Conservation (phyloP, 2,113 vertebrate species). For the Tetraodon nigroviridis region DNA sequence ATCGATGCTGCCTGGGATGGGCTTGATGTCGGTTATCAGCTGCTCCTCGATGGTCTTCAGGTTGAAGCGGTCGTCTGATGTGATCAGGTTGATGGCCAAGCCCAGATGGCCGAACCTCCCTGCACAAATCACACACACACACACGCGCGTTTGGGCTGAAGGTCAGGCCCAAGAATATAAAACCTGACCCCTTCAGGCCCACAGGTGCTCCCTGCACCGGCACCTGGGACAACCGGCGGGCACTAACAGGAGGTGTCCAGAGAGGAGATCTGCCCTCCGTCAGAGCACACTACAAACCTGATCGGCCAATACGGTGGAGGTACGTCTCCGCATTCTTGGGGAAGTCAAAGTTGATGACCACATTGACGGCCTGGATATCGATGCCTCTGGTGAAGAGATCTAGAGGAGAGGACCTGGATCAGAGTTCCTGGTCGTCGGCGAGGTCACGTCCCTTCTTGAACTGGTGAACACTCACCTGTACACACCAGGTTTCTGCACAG, state of each 20-base stretch:
- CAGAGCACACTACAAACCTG: conserved; percentile 51
- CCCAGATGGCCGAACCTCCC: conserved; percentile 72
- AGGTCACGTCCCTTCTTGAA: background rate
- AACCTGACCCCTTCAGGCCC: too few species aligned
- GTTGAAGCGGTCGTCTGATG: conserved; percentile 73
- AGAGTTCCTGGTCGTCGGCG: too few species aligned
- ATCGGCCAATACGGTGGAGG: conserved; percentile 79
- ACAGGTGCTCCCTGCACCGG: background rate
- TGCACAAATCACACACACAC: conserved; percentile 5
- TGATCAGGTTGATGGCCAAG: conserved; percentile 74
- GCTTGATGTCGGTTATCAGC: conserved; percentile 75
- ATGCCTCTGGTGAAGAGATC: conserved; percentile 81
- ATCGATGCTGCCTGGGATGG: conserved; percentile 73
- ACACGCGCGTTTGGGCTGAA: too few species aligned
- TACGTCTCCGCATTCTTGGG: conserved; percentile 79
- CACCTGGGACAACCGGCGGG: background rate
- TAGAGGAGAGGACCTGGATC: conserved; percentile 16
- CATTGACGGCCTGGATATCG: conserved; percentile 80
- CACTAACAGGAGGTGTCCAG: too few species aligned
- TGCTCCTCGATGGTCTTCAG: conserved; percentile 74
- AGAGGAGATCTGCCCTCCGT: too few species aligned
- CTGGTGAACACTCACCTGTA: conserved; percentile 63
- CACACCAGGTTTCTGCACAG: conserved; percentile 79
- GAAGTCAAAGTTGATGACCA: conserved; percentile 81
- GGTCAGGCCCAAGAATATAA: too few species aligned